Conservation (phyloP, 2,797 vertebrate genomes). For the Loriculus beryllinus region DNA sequence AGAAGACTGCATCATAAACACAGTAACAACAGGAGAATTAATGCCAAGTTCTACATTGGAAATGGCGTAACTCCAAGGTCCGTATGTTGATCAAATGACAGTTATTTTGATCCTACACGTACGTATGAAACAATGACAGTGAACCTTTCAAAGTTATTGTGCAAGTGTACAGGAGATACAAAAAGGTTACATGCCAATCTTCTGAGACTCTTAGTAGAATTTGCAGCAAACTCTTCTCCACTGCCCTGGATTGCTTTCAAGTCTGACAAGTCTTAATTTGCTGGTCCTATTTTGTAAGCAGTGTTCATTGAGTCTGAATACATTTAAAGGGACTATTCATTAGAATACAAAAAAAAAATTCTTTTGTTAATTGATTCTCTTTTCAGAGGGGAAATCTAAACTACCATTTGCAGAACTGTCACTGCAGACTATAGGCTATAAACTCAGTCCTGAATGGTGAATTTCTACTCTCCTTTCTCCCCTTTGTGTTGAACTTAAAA, state of each 20-base stretch:
- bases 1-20: background rate
- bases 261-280: background rate
- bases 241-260: background rate
- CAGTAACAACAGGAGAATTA: background rate
- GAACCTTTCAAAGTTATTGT: background rate
- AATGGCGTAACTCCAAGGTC: background rate
- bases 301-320: background rate
- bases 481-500: background rate
- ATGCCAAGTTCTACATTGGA: background rate
- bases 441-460: background rate
- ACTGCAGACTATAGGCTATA: background rate
- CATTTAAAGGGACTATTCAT: background rate
- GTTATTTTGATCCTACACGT: background rate
- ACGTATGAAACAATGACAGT: background rate
- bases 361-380: no score
- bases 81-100: background rate
- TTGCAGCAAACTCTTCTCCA: background rate
- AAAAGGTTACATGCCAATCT: background rate
- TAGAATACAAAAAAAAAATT: background rate
- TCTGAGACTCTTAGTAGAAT: background rate
- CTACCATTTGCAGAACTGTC: background rate
- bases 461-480: background rate
- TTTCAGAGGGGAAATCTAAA: background rate
- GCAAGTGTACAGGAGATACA: background rate
- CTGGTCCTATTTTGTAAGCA: background rate